These are phyloP conservation scores for Plagodis dolabraria DNA, from an alignment of 2,888 invertebrate genomes.

Conservation along the genomic window DNA sequence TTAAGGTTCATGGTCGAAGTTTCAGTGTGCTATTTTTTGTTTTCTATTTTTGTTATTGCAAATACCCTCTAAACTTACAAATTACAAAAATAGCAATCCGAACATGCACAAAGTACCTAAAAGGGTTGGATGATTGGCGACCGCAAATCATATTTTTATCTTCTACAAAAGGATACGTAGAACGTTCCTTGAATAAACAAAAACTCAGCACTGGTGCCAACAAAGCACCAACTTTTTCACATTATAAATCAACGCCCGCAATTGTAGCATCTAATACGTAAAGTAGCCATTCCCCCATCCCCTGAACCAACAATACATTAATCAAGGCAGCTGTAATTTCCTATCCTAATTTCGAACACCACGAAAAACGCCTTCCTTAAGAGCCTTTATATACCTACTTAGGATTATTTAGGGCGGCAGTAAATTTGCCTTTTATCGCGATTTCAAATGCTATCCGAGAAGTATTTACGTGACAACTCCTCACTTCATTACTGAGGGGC, in stretches of 20 bases:
- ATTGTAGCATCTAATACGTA: conserved; percentile 31
- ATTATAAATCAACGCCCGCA: conserved; percentile 26
- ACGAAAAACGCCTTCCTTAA: conserved; percentile 40
- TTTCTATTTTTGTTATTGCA: too few relatives aligned
- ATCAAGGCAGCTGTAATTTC: conserved; percentile 39
- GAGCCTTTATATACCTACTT: conserved; percentile 41
- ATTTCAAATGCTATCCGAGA: conserved; percentile 69
- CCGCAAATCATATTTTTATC: too few relatives aligned
- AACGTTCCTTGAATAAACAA: conserved; percentile 4
- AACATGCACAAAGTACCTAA: too few relatives aligned
- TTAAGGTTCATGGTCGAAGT: too few relatives aligned
- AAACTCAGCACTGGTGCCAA: conserved; percentile 4
- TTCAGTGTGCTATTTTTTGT: too few relatives aligned
- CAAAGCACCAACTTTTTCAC: conserved; percentile 26
- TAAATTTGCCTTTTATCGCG: conserved; percentile 76
- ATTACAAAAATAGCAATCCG: too few relatives aligned
- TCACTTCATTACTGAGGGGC: conserved; percentile 72
- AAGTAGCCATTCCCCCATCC: conserved; percentile 26
- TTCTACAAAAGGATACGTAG: too few relatives aligned
- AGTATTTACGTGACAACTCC: conserved; percentile 74
- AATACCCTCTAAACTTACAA: too few relatives aligned
- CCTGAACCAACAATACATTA: conserved; percentile 38
- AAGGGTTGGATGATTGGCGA: too few relatives aligned
- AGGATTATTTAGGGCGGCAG: conserved; percentile 60
- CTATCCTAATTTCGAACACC: conserved; percentile 42